A percentile compares a stretch with the other conserved stretches of the same genome.
Evolutionary conservation across 2,888 invertebrate genomes (phyloP).

Genomic region (Tetragonisca angustula): DNA sequence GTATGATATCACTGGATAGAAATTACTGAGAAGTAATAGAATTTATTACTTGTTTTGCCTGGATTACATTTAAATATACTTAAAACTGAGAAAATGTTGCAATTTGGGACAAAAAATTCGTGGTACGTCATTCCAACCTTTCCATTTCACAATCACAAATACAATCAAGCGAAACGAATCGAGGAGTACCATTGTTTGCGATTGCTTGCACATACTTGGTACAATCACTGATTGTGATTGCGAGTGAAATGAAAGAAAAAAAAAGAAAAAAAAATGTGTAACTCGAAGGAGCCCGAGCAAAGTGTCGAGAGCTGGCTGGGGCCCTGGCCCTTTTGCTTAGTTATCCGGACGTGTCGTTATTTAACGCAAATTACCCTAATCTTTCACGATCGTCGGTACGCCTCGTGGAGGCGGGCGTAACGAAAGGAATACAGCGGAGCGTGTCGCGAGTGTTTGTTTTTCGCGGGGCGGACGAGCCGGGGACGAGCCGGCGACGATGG

Average conservation of each 20-base stretch:
- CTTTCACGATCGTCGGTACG: conserved; percentile 60
- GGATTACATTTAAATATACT: too few species aligned
- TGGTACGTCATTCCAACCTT: too few species aligned
- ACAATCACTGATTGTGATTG: too few species aligned
- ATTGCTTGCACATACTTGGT: background rate
- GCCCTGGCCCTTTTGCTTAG: conserved; percentile 14
- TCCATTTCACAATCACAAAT: too few species aligned
- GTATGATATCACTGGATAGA: too few species aligned
- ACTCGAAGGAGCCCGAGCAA: background rate
- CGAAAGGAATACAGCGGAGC: conserved; percentile 59
- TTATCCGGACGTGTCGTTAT: conserved; percentile 48
- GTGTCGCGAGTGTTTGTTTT: conserved; percentile 66
- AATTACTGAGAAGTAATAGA: too few species aligned
- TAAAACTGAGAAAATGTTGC: too few species aligned
- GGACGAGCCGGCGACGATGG: conserved; percentile 62
- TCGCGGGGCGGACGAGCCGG: conserved; percentile 55
- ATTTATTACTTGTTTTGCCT: too few species aligned
- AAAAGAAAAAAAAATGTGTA: background rate
- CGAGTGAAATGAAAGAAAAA: too few species aligned
- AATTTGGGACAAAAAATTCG: too few species aligned
- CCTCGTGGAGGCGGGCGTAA: conserved; percentile 35
- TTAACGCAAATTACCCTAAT: conserved; percentile 58
- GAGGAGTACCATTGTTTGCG: background rate
- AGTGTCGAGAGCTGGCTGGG: background rate
- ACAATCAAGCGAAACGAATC: too few species aligned